A percentile compares a stretch with the other conserved stretches of the same genome.
phyloP scores from a whole-genome alignment of 2,113 vertebrate genomes.

The Asarcornis scutulata region DNA sequence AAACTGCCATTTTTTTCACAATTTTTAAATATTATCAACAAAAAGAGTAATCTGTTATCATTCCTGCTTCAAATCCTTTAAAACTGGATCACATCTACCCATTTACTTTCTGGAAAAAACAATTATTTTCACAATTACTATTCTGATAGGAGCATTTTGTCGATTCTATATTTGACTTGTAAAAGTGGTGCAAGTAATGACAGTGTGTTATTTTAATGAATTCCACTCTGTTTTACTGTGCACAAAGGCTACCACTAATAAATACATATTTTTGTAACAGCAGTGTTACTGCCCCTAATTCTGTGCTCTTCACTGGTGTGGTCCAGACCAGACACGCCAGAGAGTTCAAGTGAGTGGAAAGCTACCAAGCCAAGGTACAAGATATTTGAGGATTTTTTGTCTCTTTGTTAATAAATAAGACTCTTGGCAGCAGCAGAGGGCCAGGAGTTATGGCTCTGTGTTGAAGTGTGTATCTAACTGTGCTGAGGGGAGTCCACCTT shows the following conservation, averaged over 20 bases:
- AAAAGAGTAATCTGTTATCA: constrained; percentile 44
- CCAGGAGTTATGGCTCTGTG: not conserved
- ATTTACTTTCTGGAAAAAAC: not conserved
- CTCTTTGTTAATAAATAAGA: not conserved
- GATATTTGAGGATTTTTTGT: not conserved
- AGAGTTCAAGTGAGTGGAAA: not conserved
- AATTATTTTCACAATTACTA: not conserved
- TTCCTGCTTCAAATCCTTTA: constrained; percentile 34
- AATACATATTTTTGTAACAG: not conserved
- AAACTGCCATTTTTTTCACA: constrained; percentile 19
- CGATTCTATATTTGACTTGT: not conserved
- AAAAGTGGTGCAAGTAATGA: not conserved
- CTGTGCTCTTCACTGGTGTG: not conserved
- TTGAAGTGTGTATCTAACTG: not conserved
- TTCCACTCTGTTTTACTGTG: not conserved
- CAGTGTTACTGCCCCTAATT: not conserved
- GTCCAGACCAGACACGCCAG: not conserved
- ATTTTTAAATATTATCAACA: constrained; percentile 16
- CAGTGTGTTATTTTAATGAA: not conserved
- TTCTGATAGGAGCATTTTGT: not conserved
- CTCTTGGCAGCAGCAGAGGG: not conserved
- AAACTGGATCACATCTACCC: not conserved
- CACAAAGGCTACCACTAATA: not conserved
- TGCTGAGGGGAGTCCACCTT: fast-evolving
- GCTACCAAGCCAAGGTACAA: not conserved